A percentile compares a stretch with the other conserved stretches of the same genome.
These are phyloP conservation scores for Xiphorhynchus erythropygius DNA, from an alignment of 2,797 vertebrate genomes.

Conservation along the genomic window DNA sequence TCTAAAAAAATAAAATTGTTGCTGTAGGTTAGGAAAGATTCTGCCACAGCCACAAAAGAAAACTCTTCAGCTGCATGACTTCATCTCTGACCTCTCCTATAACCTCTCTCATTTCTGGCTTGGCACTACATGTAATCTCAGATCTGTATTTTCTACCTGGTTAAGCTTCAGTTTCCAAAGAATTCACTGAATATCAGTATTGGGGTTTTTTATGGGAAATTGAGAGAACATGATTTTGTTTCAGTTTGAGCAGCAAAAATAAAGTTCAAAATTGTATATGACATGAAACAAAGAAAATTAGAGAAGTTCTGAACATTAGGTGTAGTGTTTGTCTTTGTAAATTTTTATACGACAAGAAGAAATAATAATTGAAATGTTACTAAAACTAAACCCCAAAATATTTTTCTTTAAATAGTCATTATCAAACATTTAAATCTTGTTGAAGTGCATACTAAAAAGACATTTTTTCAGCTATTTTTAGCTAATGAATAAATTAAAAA, in stretches of 20 bases:
- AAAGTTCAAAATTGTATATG: background rate
- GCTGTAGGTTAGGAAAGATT: background rate
- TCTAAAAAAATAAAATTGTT: rapidly evolving
- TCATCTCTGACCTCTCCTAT: background rate
- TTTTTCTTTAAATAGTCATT: background rate
- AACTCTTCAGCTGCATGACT: background rate
- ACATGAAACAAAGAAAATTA: background rate
- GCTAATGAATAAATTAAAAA: background rate
- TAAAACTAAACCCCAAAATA: rapidly evolving
- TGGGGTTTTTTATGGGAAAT: background rate
- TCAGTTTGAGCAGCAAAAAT: background rate
- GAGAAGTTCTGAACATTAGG: background rate
- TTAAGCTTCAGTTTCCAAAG: background rate
- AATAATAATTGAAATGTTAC: background rate
- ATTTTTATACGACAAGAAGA: background rate
- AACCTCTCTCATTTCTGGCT: background rate
- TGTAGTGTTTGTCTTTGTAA: background rate
- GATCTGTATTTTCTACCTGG: background rate
- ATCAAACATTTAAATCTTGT: background rate
- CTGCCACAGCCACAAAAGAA: background rate
- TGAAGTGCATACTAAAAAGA: background rate
- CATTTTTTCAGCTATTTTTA: background rate
- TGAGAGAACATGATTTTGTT: background rate
- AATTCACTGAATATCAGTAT: background rate
- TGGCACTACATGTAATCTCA: background rate